Conservation (phyloP, 1,140 invertebrate species). For the Bilobella aurantiaca region DNA sequence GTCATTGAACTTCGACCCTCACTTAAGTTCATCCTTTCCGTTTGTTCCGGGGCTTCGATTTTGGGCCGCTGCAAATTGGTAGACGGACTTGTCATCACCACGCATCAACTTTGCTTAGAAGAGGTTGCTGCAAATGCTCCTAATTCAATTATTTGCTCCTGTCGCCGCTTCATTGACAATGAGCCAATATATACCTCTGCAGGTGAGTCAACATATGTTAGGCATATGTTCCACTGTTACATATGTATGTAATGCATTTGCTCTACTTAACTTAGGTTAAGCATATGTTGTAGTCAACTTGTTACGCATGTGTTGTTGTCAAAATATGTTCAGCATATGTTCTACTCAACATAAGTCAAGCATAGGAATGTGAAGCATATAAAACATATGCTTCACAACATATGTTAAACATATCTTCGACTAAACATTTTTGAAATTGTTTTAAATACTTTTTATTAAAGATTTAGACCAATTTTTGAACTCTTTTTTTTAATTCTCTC, state of each 20-base stretch:
- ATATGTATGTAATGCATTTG: neutral
- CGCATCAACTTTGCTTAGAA: slow-evolving; percentile 8
- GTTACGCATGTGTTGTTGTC: too few relatives aligned
- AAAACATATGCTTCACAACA: too few relatives aligned
- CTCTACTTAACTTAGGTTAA: neutral
- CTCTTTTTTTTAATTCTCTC: neutral
- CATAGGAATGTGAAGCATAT: too few relatives aligned
- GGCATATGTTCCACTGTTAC: neutral
- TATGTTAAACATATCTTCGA: too few relatives aligned
- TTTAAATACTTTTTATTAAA: too few relatives aligned
- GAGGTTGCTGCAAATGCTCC: neutral
- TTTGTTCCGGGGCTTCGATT: slow-evolving; percentile 11
- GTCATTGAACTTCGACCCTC: neutral
- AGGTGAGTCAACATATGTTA: neutral
- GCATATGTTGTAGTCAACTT: too few relatives aligned
- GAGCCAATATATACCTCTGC: slow-evolving; percentile 9
- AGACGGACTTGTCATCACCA: slow-evolving; percentile 5
- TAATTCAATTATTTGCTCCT: slow-evolving; percentile 12
- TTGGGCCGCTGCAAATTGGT: neutral
- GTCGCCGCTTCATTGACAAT: slow-evolving; percentile 13
- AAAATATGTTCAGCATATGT: too few relatives aligned
- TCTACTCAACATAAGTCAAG: too few relatives aligned
- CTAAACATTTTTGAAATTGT: too few relatives aligned
- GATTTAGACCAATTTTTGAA: too few relatives aligned
- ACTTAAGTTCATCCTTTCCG: neutral